These are phyloP conservation scores for Notospermus geniculatus DNA, from an alignment of 1,140 invertebrate genomes.

Conservation along the genomic window DNA sequence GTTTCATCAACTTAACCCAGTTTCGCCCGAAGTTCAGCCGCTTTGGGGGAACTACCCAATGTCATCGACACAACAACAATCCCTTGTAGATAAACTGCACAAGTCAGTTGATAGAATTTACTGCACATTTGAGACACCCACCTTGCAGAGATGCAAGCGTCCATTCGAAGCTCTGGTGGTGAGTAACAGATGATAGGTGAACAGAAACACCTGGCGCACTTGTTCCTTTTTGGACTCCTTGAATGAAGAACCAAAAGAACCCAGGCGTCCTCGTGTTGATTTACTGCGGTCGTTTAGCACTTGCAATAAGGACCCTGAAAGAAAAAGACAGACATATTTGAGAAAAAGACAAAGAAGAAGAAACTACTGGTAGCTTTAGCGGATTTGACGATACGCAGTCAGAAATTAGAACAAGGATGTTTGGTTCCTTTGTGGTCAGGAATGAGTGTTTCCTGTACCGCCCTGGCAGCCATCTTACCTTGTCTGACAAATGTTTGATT, in stretches of 20 bases:
- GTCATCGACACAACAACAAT: too few species aligned
- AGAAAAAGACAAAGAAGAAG: neutral
- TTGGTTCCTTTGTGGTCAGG: too few species aligned
- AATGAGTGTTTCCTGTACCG: too few species aligned
- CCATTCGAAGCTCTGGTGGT: conserved; percentile 80
- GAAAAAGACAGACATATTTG: conserved; percentile 14
- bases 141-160: conserved; percentile 78
- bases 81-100: too few species aligned
- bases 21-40: too few species aligned
- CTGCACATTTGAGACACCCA: conserved; percentile 30
- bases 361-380: too few species aligned
- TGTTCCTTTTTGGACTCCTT: conserved; percentile 68
- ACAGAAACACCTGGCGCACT: conserved; percentile 79
- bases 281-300: conserved; percentile 66
- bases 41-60: too few species aligned
- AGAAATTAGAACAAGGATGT: too few species aligned
- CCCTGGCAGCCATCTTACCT: conserved; percentile 46
- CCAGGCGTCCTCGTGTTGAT: conserved; percentile 60
- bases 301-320: conserved; percentile 69
- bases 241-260: conserved; percentile 59
- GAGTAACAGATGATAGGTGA: conserved; percentile 83
- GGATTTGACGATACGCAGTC: too few species aligned
- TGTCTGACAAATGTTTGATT: conserved; percentile 74
- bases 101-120: too few species aligned
- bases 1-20: too few species aligned